phyloP scores from a whole-genome alignment of 2,888 invertebrate species.

The Leptopilina myrica region DNA sequence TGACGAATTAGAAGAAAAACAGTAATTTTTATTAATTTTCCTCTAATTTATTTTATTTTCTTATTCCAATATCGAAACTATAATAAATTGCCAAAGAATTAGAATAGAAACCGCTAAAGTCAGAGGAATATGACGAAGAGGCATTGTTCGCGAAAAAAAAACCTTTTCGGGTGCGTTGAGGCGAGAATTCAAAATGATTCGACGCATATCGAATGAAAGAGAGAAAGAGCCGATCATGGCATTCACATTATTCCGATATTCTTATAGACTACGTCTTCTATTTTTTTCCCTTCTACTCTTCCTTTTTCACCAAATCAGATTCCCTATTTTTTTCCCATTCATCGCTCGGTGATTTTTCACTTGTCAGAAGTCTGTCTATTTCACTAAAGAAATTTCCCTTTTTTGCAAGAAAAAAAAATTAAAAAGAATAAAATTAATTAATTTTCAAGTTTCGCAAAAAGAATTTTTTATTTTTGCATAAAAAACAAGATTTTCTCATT shows the following conservation, averaged over 20 bases:
- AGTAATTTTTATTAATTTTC: too few species aligned
- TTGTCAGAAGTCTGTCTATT: slow-evolving; percentile 7
- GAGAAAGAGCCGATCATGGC: slow-evolving; percentile 55
- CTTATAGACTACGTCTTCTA: not conserved
- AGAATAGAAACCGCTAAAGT: slow-evolving; percentile 28
- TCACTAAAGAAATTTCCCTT: not conserved
- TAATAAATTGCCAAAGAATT: slow-evolving; percentile 11
- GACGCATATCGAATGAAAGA: slow-evolving; percentile 58
- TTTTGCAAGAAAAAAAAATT: not conserved
- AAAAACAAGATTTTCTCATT: too few species aligned
- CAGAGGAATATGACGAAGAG: slow-evolving; percentile 44
- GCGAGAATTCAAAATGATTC: slow-evolving; percentile 56
- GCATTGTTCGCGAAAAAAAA: slow-evolving; percentile 57
- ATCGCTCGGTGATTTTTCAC: slow-evolving; percentile 28
- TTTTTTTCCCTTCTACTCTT: not conserved
- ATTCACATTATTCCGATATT: slow-evolving; percentile 19
- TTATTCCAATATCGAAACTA: slow-evolving; percentile 18
- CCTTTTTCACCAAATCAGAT: not conserved
- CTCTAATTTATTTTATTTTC: not conserved
- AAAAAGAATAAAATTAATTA: too few species aligned
- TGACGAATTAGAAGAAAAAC: too few species aligned
- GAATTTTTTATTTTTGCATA: too few species aligned
- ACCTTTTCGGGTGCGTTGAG: slow-evolving; percentile 58
- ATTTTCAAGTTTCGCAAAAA: too few species aligned
- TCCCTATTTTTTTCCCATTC: slow-evolving; percentile 22